Conservation (phyloP, 2,113 vertebrate genomes). For the Proterorhinus semilunaris region DNA sequence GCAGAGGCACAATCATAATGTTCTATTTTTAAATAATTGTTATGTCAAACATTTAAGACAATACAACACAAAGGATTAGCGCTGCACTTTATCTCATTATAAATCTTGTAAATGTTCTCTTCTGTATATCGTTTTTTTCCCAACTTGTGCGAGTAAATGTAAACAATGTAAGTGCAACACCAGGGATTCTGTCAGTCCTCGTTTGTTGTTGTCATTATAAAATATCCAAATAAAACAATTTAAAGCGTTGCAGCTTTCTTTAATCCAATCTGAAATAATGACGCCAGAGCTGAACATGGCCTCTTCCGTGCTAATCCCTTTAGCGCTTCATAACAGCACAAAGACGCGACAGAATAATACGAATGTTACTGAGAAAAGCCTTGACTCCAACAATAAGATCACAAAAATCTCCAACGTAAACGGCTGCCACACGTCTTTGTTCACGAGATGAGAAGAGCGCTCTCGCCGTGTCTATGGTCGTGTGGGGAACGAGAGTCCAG, state of each 20-base stretch:
- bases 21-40: too few species aligned
- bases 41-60: too few species aligned
- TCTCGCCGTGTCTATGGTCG: slow-evolving; percentile 27
- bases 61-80: too few species aligned
- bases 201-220: neutral
- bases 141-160: too few species aligned
- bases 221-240: neutral
- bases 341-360: slow-evolving; percentile 13
- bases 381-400: slow-evolving; percentile 27
- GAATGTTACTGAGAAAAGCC: slow-evolving; percentile 11
- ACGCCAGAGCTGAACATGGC: slow-evolving; percentile 8
- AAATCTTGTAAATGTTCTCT: too few species aligned
- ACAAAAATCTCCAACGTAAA: slow-evolving; percentile 10
- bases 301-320: slow-evolving; percentile 15
- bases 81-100: too few species aligned
- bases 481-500: slow-evolving; percentile 26
- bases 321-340: slow-evolving; percentile 4
- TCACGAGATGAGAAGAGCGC: slow-evolving; percentile 1
- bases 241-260: neutral
- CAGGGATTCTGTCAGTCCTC: too few species aligned
- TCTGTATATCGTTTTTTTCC: too few species aligned
- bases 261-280: slow-evolving; percentile 6
- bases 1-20: too few species aligned
- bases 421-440: slow-evolving; percentile 33
- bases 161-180: too few species aligned